Base-by-base conservation (phyloP, 2,888 invertebrate genomes). In the Melipona bicolor region DNA sequence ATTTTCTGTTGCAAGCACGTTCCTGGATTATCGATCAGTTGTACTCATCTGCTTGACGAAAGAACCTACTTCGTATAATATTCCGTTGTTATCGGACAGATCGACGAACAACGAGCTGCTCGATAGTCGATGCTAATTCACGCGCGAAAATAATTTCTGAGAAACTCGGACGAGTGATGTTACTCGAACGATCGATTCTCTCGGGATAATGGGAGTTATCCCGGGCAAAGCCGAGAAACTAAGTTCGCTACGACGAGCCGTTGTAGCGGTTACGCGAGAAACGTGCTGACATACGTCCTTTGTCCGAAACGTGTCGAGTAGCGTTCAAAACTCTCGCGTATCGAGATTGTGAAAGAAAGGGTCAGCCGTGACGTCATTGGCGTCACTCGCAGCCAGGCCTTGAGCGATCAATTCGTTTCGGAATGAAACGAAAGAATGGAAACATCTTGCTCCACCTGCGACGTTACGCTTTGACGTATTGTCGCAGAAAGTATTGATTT, bases 311-410 rank as follows among this genome's bases (percentile, higher is more conserved):
- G 43, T 43, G 19, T 50, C 17, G 19, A 17, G 21, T 13, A 68
- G 50, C 24, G 43, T 68, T 50, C 13, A 24, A 68, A 50, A 5
- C 1, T 11, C 43, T 9, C 50, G 27, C 50, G 50, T 68, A 52
- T 27, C 21, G 68, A 50, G 52, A 54, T 52, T 21, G 32, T 13
- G 15, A 68, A 69, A 69, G 52, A 69, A 69, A 27, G 69, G 17
- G 32, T 68, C 27, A 52, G 27, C 27, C 9, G 21, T 68, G 50
- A 52, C 68, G 50, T 68, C 68, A 27, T 59, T 43, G 43, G 9
- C 9, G 52, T 52, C 19, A 21, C n/a, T 50, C 50, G 24, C 19
- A 21, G 15, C 5, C 13, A n/a, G 21, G 13, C 52, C 32, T 52
- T 32, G 52, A 52, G 4, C 21, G 21, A 27, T 6, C 27, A 32